Evolutionary conservation across 1,140 invertebrate species (phyloP).

Genomic region (Cydia fagiglandana): DNA sequence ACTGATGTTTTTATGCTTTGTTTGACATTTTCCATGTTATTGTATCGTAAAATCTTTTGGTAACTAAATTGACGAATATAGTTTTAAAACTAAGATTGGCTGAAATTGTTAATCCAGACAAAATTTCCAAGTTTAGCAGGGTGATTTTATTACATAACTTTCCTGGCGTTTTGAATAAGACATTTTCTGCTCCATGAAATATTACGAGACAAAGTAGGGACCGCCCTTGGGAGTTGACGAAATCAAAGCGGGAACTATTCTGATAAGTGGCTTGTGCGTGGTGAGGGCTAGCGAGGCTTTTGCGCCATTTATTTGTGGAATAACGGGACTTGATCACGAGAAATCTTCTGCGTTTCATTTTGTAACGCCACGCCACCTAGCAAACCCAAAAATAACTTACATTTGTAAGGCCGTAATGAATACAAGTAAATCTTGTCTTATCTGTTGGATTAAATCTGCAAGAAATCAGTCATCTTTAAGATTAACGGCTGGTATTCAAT

Average conservation of each 20-base stretch:
- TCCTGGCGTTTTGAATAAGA: too few species aligned
- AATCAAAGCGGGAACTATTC: slow-evolving; percentile 12
- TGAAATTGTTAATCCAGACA: too few species aligned
- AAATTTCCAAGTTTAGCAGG: too few species aligned
- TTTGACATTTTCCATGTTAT: too few species aligned
- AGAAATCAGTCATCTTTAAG: too few species aligned
- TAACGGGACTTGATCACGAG: neutral
- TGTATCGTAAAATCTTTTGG: too few species aligned
- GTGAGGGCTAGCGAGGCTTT: neutral
- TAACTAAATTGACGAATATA: too few species aligned
- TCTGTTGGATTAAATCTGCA: too few species aligned
- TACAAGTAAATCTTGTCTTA: neutral
- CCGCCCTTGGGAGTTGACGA: neutral
- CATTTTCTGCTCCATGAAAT: neutral
- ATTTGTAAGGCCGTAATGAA: neutral
- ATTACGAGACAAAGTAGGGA: neutral
- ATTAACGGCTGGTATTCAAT: too few species aligned
- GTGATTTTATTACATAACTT: too few species aligned
- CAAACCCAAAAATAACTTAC: neutral
- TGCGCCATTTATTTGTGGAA: neutral
- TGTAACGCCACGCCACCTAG: neutral
- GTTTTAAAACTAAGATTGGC: too few species aligned
- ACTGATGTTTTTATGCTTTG: too few species aligned
- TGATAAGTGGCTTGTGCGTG: slow-evolving; percentile 12
- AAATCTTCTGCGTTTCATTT: neutral